Percentiles rank a stretch among this genome's conserved stretches.
Conservation (phyloP, 2,888 invertebrate species). For the Cataglyphis cursor region DNA sequence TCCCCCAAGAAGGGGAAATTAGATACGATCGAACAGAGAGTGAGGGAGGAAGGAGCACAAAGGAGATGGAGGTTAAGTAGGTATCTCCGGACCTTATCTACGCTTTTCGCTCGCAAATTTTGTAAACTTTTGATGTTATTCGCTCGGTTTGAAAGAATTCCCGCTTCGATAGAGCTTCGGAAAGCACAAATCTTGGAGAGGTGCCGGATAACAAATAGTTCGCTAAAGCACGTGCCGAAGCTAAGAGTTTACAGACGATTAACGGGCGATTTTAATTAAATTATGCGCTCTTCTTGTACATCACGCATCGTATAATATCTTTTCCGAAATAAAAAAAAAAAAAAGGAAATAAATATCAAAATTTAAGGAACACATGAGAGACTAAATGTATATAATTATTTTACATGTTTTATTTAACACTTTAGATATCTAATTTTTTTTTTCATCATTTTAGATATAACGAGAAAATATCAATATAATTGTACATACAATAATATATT, state of each 20-base stretch:
- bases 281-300: not conserved
- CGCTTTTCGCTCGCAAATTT: slow-evolving; percentile 60
- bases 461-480: not conserved
- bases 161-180: slow-evolving; percentile 4
- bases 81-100: slow-evolving; percentile 54
- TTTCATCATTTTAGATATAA: not conserved
- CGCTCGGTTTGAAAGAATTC: slow-evolving; percentile 51
- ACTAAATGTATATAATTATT: not conserved
- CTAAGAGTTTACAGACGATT: slow-evolving; percentile 25
- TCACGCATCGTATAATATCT: not conserved
- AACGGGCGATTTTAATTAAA: slow-evolving; percentile 23
- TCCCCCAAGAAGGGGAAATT: slow-evolving; percentile 63
- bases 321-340: not conserved
- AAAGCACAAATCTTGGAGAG: slow-evolving; percentile 38
- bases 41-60: not conserved
- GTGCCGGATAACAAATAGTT: slow-evolving; percentile 49
- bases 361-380: not conserved
- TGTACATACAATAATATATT: slow-evolving; percentile 10
- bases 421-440: not conserved
- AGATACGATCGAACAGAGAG: slow-evolving; percentile 66
- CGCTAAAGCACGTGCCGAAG: not conserved
- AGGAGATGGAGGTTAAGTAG: slow-evolving; percentile 41
- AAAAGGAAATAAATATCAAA: not conserved
- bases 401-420: not conserved
- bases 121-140: slow-evolving; percentile 70